Percentiles rank a stretch among this genome's conserved stretches.
Conservation (phyloP, 2,113 vertebrate genomes). For the Brachyhypopomus occidentalis region DNA sequence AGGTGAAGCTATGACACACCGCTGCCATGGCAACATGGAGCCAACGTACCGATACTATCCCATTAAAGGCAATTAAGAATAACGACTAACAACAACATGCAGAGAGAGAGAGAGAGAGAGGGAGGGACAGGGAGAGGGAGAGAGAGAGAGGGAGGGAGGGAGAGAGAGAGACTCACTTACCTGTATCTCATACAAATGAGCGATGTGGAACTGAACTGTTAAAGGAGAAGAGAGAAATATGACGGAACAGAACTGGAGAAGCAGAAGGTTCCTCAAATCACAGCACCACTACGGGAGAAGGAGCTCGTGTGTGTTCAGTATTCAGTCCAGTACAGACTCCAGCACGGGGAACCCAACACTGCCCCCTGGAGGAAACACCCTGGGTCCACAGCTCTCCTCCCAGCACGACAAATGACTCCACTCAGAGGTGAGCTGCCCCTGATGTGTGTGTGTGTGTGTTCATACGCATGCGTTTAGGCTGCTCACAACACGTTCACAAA, state of each 20-base stretch:
- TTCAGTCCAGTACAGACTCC: neutral
- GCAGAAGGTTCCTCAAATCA: neutral
- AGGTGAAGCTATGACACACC: neutral
- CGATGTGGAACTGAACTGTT: slow-evolving; percentile 98
- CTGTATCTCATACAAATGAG: slow-evolving; percentile 83
- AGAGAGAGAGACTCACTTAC: slow-evolving; percentile 16
- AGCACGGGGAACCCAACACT: neutral
- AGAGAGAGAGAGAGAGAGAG: neutral
- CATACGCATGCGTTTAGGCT: neutral
- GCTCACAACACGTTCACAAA: slow-evolving; percentile 7
- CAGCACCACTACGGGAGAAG: neutral
- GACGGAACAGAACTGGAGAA: neutral
- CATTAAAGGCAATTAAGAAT: neutral
- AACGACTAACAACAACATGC: neutral
- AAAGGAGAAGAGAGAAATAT: slow-evolving; percentile 20
- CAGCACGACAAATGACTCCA: neutral
- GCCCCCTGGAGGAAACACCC: neutral
- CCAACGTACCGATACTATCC: neutral
- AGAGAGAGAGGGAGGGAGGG: neutral
- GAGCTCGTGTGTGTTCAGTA: neutral
- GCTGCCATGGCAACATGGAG: slow-evolving; percentile 32
- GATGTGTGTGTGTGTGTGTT: neutral
- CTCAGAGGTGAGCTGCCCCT: slow-evolving; percentile 7
- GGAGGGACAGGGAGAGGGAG: neutral
- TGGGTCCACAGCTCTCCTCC: neutral